phyloP scores from a whole-genome alignment of 2,888 invertebrate genomes.

The Ormyrus pomaceus region DNA sequence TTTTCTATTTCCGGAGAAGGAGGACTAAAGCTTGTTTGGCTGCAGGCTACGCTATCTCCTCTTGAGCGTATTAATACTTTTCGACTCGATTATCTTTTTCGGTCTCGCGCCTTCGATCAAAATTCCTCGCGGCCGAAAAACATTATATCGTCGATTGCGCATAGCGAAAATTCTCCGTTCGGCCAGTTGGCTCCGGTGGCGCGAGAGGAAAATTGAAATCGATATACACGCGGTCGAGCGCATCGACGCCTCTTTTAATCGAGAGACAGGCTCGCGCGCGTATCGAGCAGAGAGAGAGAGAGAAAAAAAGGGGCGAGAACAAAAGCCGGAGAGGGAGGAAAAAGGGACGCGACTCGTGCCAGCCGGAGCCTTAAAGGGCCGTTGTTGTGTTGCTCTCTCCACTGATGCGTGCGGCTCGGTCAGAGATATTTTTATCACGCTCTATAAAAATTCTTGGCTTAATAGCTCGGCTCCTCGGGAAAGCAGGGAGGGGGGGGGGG shows the following conservation, averaged over 20 bases:
- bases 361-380: neutral
- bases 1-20: neutral
- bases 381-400: neutral
- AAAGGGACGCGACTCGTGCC: neutral
- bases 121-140: no score
- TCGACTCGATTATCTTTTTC: no score
- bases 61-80: no score
- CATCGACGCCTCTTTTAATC: neutral
- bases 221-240: neutral
- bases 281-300: neutral
- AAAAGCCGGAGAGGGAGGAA: neutral
- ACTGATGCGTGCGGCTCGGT: slow-evolving; percentile 37
- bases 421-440: slow-evolving; percentile 68
- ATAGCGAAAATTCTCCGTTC: no score
- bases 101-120: no score
- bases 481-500: slow-evolving; percentile 26
- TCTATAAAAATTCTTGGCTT: slow-evolving; percentile 71
- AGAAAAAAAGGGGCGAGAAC: slow-evolving; percentile 13
- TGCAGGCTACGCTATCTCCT: no score
- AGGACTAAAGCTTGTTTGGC: no score
- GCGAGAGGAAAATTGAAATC: neutral
- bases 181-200: no score
- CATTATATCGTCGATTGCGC: no score
- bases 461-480: slow-evolving; percentile 64
- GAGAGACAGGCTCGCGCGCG: neutral